A percentile compares a stretch with the other conserved stretches of the same genome.
Conservation (phyloP, 2,797 vertebrate genomes). For the Coregonus sp. region DNA sequence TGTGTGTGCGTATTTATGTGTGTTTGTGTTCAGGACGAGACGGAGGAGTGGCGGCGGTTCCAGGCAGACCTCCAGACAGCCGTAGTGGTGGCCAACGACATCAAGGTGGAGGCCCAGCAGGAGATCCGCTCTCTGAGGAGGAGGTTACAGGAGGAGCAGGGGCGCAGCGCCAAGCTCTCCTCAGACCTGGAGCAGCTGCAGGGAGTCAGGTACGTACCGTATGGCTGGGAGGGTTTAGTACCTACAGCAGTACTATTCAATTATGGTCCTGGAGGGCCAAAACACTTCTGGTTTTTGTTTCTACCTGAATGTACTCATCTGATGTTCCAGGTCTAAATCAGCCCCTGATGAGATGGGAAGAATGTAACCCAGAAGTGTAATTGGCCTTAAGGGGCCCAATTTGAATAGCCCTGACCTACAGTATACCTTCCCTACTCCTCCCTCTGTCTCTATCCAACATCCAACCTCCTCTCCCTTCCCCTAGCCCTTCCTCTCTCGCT, state of each 20-base stretch:
- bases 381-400: not conserved
- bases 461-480: slow-evolving; percentile 2
- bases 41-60: slow-evolving; percentile 95
- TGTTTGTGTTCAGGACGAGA: slow-evolving; percentile 83
- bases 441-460: slow-evolving; percentile 15
- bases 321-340: slow-evolving; percentile 19
- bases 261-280: not conserved
- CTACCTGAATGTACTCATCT: not conserved
- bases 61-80: slow-evolving; percentile 97
- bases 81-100: slow-evolving; percentile 96
- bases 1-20: not conserved
- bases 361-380: slow-evolving; percentile 29
- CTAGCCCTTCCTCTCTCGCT: slow-evolving; percentile 11
- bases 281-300: not conserved
- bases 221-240: not conserved
- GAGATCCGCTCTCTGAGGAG: slow-evolving; percentile 87
- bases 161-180: slow-evolving; percentile 83
- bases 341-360: not conserved
- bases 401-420: slow-evolving; percentile 38
- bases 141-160: slow-evolving; percentile 91
- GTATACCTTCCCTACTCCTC: slow-evolving; percentile 29
- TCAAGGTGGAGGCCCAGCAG: slow-evolving; percentile 97
- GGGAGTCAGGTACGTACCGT: slow-evolving; percentile 75
- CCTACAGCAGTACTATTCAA: not conserved
- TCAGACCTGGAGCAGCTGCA: slow-evolving; percentile 87